phyloP scores from a whole-genome alignment of 23 tunicate genomes.

The Halocynthia aurantium region DNA sequence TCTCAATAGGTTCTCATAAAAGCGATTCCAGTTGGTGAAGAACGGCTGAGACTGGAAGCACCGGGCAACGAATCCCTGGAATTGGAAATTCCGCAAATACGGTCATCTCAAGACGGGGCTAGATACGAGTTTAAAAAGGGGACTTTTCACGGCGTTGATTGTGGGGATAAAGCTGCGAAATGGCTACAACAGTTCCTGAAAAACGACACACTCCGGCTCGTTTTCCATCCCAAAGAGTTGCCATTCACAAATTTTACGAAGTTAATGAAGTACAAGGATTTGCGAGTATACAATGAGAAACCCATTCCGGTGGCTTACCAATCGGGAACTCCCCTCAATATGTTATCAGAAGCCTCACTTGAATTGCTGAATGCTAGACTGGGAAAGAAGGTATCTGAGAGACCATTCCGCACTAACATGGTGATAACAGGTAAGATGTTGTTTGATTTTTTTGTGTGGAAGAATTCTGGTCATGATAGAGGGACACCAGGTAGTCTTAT shows the following conservation, averaged over 20 bases:
- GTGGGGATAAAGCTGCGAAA: constrained; percentile 2
- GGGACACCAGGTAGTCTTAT: too few species aligned
- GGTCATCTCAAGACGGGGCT: background rate
- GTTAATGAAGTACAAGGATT: background rate
- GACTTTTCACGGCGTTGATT: background rate
- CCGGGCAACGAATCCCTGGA: background rate
- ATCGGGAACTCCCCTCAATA: background rate
- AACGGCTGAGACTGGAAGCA: background rate
- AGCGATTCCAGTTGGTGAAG: background rate
- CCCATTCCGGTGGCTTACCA: background rate
- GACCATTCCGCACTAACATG: background rate
- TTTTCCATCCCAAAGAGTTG: background rate
- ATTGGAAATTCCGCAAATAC: background rate
- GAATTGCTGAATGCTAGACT: constrained; percentile 1
- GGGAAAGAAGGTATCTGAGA: background rate
- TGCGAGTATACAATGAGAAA: constrained; percentile 1
- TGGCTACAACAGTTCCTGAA: background rate
- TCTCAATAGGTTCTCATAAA: constrained; percentile 2
- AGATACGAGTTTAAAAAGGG: background rate
- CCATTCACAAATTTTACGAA: background rate
- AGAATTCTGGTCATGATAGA: too few species aligned
- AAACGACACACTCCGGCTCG: background rate
- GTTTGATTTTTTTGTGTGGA: background rate
- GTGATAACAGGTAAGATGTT: background rate
- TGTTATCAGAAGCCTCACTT: constrained; percentile 8